Evolutionary conservation across 2,113 vertebrate species (phyloP).

Genomic region (Gobiocypris rarus): DNA sequence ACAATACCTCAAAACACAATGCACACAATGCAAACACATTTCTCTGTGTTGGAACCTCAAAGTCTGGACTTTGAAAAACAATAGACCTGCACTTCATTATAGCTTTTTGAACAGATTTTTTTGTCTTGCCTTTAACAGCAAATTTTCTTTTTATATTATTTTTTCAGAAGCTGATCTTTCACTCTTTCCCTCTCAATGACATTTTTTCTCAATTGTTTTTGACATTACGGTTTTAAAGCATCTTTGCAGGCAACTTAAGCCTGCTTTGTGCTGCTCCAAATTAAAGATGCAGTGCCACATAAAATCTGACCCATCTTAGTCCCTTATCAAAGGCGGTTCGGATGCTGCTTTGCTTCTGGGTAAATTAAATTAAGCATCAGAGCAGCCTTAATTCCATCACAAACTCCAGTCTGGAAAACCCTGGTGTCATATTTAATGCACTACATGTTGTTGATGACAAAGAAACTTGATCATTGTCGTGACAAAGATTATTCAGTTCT

Average conservation of each 20-base stretch:
- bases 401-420: no score
- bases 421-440: no score
- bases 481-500: background rate
- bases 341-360: background rate
- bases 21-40: background rate
- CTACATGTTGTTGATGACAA: no score
- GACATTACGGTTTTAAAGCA: background rate
- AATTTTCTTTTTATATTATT: background rate
- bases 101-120: background rate
- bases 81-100: background rate
- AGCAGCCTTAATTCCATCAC: background rate
- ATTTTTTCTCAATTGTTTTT: background rate
- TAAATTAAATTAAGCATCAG: background rate
- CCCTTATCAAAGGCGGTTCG: background rate
- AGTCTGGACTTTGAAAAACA: background rate
- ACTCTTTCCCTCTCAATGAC: background rate
- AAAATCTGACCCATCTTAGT: background rate
- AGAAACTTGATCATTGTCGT: background rate
- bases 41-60: background rate
- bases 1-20: conserved; percentile 11
- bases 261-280: background rate
- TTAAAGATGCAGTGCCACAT: background rate
- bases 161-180: background rate
- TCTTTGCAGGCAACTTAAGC: background rate
- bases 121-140: background rate